Conservation (phyloP, 2,888 invertebrate species). For the Parnassius apollo region DNA sequence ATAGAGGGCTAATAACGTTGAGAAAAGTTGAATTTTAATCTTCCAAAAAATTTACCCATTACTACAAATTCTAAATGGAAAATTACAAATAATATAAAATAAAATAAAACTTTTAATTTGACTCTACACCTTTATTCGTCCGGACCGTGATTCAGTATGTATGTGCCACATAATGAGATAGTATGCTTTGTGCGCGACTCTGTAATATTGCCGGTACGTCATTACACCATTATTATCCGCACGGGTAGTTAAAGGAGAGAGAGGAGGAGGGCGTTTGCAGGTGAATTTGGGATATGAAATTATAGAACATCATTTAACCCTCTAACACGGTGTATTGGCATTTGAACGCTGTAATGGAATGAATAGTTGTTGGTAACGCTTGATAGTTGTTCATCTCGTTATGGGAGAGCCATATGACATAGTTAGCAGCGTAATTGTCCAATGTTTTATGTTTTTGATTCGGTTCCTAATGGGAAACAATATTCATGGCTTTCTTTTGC, state of each 20-base stretch:
- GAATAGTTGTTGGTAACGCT: too few relatives aligned
- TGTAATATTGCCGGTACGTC: slow-evolving; percentile 36
- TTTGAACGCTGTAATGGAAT: neutral
- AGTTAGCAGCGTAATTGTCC: too few relatives aligned
- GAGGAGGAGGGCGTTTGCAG: slow-evolving; percentile 5
- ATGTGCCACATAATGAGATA: slow-evolving; percentile 61
- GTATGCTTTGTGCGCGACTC: slow-evolving; percentile 32
- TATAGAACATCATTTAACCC: slow-evolving; percentile 3
- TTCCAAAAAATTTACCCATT: too few relatives aligned
- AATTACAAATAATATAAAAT: neutral
- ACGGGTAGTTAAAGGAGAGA: neutral
- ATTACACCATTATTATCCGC: slow-evolving; percentile 37
- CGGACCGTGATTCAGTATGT: slow-evolving; percentile 61
- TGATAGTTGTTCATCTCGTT: too few relatives aligned
- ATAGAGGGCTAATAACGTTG: too few relatives aligned
- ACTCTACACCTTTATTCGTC: slow-evolving; percentile 40
- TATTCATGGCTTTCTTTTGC: too few relatives aligned
- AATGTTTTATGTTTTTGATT: too few relatives aligned
- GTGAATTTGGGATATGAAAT: slow-evolving; percentile 23
- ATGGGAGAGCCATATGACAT: too few relatives aligned
- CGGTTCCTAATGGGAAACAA: too few relatives aligned
- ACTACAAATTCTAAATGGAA: too few relatives aligned
- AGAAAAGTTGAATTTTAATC: too few relatives aligned
- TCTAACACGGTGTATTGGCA: slow-evolving; percentile 2
- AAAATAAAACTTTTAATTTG: neutral